A percentile compares a stretch with the other conserved stretches of the same genome.
These are phyloP conservation scores for Indicator maculatus DNA, from an alignment of 2,113 vertebrate species.

Conservation along the genomic window DNA sequence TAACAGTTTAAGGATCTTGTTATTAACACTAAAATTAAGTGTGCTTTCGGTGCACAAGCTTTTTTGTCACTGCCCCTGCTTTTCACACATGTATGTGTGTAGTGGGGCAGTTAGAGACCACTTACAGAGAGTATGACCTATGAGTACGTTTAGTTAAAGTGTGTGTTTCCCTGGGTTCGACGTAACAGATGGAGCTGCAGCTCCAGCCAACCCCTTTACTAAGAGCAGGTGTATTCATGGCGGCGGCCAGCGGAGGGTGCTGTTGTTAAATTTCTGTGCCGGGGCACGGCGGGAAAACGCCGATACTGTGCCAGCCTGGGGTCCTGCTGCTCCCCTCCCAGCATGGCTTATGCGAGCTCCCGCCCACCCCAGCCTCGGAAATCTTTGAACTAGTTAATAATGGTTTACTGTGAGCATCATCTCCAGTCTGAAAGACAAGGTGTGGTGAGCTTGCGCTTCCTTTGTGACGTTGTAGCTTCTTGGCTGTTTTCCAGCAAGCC, in stretches of 20 bases:
- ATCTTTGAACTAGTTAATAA: neutral
- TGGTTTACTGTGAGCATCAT: neutral
- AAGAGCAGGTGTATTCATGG: neutral
- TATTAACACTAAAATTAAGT: neutral
- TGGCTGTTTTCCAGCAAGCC: neutral
- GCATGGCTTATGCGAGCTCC: neutral
- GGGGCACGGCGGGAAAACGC: accelerated
- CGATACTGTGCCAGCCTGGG: accelerated
- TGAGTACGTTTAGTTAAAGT: neutral
- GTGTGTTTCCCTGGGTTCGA: neutral
- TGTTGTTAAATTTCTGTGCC: neutral
- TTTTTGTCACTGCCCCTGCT: neutral
- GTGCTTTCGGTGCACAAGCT: neutral
- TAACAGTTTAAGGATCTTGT: neutral
- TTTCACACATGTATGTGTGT: neutral
- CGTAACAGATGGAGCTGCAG: accelerated
- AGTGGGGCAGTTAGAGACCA: neutral
- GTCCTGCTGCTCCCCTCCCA: neutral
- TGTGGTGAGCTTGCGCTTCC: neutral
- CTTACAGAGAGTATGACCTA: neutral
- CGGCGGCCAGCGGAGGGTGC: constrained; percentile 44
- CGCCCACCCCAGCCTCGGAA: neutral
- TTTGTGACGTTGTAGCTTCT: neutral
- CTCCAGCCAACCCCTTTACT: neutral
- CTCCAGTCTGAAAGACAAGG: neutral